Evolutionary conservation across 2,888 invertebrate species (phyloP), one percentile per base, ranked within the genome.

Genomic region (Sesamia inferens): DNA sequence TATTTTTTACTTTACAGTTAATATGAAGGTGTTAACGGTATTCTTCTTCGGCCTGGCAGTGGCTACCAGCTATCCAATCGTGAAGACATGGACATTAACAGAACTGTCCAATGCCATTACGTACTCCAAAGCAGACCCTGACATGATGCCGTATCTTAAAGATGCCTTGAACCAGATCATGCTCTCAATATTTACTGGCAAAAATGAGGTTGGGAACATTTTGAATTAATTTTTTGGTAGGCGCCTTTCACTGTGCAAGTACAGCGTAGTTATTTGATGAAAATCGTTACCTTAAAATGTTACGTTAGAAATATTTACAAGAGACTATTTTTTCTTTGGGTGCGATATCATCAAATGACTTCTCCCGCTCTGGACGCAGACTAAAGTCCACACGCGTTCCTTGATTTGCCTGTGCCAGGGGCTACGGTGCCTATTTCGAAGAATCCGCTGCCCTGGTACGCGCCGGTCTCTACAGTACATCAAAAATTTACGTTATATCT

Each of bases 101-200:
- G 83, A 89, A 72, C 82, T 92, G 67, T 87, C 90, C 0, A 74
- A 79, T 0, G 92, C 91, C 42, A 84, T 93, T 19, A 76, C 88
- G 62, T 85, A 79, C 85, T 16, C 51, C 19, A 68, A 79, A 1
- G 83, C 81, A 10, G 84, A 91, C 8, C 87, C 90, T 76, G 51
- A 13, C 5, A 44, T 86, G 70, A 69, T 71, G 73, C 86, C 86
- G 19, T 84, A 90, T 61, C 87, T 92, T 77, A 58, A 71, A 4
- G 83, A 81, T 0, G 89, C 89, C 8, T 24, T 89, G 39, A 87
- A 89, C 63, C 47, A 71, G 42, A 79, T 89, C 16, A 86, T 90
- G 88, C 39, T 42, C 4, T 74, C 78, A 39, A 8, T 88, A 14
- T 85, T 79, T 68, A 84, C 82, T n/a, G 86, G 87, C 4, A 58